phyloP scores from a whole-genome alignment of 2,888 invertebrate genomes.

The Pediacus dermestoides region DNA sequence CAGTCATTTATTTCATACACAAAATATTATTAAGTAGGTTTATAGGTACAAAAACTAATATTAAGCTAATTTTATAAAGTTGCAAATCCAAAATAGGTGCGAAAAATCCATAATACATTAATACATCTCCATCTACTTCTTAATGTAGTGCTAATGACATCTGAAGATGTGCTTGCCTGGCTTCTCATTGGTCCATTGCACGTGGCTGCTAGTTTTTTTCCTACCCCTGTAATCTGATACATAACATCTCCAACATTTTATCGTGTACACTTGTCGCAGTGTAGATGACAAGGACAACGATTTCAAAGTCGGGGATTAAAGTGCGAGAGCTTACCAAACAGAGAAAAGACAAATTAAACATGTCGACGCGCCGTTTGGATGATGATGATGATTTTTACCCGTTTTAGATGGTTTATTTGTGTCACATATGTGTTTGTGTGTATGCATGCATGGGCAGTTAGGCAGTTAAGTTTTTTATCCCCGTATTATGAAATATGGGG shows the following conservation, averaged over 20 bases:
- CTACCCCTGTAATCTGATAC: conserved; percentile 26
- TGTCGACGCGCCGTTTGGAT: conserved; percentile 2
- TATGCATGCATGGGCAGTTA: not conserved
- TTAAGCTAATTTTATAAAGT: too few species aligned
- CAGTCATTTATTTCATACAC: too few species aligned
- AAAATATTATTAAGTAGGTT: too few species aligned
- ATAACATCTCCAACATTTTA: too few species aligned
- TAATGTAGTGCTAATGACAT: conserved; percentile 31
- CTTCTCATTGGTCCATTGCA: conserved; percentile 36
- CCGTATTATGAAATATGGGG: conserved; percentile 22
- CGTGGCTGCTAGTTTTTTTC: conserved; percentile 37
- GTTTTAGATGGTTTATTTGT: conserved; percentile 20
- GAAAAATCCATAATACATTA: not conserved
- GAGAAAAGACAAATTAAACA: conserved; percentile 7
- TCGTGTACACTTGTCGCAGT: conserved; percentile 1
- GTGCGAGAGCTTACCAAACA: conserved; percentile 3
- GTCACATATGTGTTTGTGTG: not conserved
- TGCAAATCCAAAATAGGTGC: too few species aligned
- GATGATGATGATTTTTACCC: conserved; percentile 19
- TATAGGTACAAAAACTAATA: too few species aligned
- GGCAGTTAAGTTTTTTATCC: conserved; percentile 25
- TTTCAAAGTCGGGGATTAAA: not conserved
- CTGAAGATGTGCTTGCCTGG: conserved; percentile 25
- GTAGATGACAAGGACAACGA: not conserved
- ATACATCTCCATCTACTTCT: too few species aligned